phyloP scores from a whole-genome alignment of 2,113 vertebrate genomes.

The Paradoxurus hermaphroditus region DNA sequence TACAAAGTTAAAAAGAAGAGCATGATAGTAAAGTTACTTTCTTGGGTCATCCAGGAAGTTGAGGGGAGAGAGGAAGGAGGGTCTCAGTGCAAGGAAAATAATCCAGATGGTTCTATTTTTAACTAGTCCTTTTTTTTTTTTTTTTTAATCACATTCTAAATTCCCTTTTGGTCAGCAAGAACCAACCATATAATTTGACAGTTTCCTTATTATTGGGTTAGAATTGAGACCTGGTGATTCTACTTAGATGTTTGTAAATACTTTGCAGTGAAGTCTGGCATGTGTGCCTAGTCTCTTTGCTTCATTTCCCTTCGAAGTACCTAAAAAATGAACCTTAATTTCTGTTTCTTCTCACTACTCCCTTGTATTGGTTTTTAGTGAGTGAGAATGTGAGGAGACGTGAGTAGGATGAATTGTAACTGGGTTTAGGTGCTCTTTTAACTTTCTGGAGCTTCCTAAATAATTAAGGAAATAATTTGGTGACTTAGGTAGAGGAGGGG shows the following conservation, averaged over 20 bases:
- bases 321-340: neutral
- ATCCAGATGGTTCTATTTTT: slow-evolving; percentile 53
- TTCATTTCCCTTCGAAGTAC: slow-evolving; percentile 4
- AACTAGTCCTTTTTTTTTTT: neutral
- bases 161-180: slow-evolving; percentile 52
- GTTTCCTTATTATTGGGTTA: slow-evolving; percentile 42
- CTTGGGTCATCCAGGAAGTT: slow-evolving; percentile 5
- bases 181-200: slow-evolving; percentile 46
- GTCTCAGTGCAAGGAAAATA: slow-evolving; percentile 22
- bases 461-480: slow-evolving; percentile 2
- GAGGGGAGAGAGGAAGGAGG: neutral
- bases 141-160: slow-evolving; percentile 40
- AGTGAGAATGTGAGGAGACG: neutral
- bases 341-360: neutral
- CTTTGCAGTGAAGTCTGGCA: neutral
- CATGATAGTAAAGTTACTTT: slow-evolving; percentile 20
- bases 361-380: slow-evolving; percentile 16
- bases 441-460: slow-evolving; percentile 27
- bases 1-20: neutral
- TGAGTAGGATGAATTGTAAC: slow-evolving; percentile 13
- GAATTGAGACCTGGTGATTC: slow-evolving; percentile 32
- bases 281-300: neutral
- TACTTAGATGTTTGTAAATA: slow-evolving; percentile 58
- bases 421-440: neutral
- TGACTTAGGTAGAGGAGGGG: neutral